Conservation (phyloP, 2,797 vertebrate species). For the Cyclopterus lumpus region DNA sequence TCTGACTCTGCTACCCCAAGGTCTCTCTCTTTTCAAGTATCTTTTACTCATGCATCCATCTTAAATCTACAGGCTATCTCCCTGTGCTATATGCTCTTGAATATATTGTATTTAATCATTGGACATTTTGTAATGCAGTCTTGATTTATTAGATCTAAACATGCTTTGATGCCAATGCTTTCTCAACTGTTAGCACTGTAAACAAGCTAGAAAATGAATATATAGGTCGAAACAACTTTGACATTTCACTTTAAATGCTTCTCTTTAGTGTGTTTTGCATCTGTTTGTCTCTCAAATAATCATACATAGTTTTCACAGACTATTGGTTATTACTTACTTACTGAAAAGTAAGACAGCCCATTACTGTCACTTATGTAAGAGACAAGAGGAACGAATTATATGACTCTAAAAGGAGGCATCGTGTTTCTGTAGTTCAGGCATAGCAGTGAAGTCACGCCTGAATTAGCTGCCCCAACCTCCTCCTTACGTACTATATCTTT, state of each 20-base stretch:
- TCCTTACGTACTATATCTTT: not conserved
- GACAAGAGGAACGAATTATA: constrained; percentile 1
- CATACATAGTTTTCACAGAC: not conserved
- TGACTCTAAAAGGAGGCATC: not conserved
- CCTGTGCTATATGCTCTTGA: not conserved
- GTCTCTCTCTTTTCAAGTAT: constrained; percentile 9
- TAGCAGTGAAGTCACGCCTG: not conserved
- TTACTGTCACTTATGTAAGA: not conserved
- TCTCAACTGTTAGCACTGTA: not conserved
- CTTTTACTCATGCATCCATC: not conserved
- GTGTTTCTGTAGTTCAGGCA: not conserved
- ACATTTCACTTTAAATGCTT: not conserved
- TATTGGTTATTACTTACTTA: not conserved
- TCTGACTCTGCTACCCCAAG: constrained; percentile 9
- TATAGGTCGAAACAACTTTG: not conserved
- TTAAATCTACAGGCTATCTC: not conserved
- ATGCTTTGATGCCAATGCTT: not conserved
- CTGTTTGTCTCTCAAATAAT: not conserved
- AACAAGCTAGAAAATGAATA: not conserved
- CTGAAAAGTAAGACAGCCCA: not conserved
- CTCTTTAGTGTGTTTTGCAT: not conserved
- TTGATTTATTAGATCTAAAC: not conserved
- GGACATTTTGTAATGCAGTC: not conserved
- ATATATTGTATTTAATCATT: not conserved
- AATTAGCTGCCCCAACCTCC: not conserved